These are phyloP conservation scores for Mythimna vitellina DNA, from an alignment of 2,888 invertebrate species.

Conservation along the genomic window DNA sequence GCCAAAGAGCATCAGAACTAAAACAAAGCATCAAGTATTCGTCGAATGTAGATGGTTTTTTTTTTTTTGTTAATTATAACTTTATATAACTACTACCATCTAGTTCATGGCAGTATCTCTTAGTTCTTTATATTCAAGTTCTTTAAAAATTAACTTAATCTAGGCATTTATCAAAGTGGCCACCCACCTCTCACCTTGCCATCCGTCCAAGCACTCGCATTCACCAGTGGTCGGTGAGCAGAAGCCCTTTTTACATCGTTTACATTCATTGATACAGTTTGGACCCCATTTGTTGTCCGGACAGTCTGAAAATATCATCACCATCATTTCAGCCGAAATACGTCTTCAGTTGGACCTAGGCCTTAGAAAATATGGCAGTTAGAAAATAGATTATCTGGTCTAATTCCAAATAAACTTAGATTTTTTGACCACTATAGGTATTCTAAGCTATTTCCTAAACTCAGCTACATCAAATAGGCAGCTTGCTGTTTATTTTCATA, in stretches of 20 bases:
- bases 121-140: too few species aligned
- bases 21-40: too few species aligned
- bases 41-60: too few species aligned
- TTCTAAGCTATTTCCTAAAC: background rate
- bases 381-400: background rate
- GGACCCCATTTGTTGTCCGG: conserved; percentile 93
- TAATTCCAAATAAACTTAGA: background rate
- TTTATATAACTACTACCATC: too few species aligned
- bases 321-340: background rate
- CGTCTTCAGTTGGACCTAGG: too few species aligned
- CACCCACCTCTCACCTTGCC: conserved; percentile 93
- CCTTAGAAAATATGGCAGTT: background rate
- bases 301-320: conserved; percentile 89
- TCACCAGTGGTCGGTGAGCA: conserved; percentile 92
- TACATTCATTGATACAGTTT: conserved; percentile 92
- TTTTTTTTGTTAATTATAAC: too few species aligned
- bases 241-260: conserved; percentile 91
- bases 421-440: background rate
- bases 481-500: background rate
- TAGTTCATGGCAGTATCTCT: too few species aligned
- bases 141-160: conserved; percentile 13
- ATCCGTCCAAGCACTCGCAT: conserved; percentile 92
- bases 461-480: background rate
- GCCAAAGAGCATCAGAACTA: too few species aligned
- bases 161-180: conserved; percentile 70